These are phyloP conservation scores for Coracias cyanogaster DNA, from an alignment of 2,797 vertebrate species.

Conservation along the genomic window DNA sequence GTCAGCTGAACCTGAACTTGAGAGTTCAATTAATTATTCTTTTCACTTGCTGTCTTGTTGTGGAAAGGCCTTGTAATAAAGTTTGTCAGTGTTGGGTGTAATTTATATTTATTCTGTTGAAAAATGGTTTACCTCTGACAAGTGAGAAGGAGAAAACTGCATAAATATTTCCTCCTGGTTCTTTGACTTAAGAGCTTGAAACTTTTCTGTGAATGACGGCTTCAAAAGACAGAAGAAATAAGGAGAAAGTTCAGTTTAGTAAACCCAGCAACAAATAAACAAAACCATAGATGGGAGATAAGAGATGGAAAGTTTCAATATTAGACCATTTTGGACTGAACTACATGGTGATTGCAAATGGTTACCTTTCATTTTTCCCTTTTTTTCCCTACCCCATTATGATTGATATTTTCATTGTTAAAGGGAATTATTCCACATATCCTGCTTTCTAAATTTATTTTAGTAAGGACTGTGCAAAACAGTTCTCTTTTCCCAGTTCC, in stretches of 20 bases:
- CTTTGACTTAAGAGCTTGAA: not conserved
- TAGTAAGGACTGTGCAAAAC: not conserved
- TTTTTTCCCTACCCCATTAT: not conserved
- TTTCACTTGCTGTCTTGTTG: not conserved
- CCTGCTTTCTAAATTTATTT: not conserved
- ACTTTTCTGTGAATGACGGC: not conserved
- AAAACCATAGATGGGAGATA: not conserved
- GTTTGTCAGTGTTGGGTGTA: not conserved
- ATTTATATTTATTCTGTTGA: conserved; percentile 26
- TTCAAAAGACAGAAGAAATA: not conserved
- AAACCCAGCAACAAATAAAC: not conserved
- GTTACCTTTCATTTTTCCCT: not conserved
- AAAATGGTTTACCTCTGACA: not conserved
- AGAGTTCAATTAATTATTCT: not conserved
- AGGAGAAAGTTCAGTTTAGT: not conserved
- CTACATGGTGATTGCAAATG: not conserved
- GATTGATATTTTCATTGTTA: not conserved
- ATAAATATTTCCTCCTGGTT: not conserved
- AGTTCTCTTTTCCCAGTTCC: not conserved
- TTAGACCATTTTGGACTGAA: not conserved
- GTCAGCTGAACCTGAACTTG: not conserved
- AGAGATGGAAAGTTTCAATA: not conserved
- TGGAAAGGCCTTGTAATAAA: not conserved
- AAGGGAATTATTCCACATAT: not conserved
- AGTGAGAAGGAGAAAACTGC: not conserved